Evolutionary conservation across 2,797 vertebrate genomes (phyloP).

Genomic region (Pyrocephalus nanus): DNA sequence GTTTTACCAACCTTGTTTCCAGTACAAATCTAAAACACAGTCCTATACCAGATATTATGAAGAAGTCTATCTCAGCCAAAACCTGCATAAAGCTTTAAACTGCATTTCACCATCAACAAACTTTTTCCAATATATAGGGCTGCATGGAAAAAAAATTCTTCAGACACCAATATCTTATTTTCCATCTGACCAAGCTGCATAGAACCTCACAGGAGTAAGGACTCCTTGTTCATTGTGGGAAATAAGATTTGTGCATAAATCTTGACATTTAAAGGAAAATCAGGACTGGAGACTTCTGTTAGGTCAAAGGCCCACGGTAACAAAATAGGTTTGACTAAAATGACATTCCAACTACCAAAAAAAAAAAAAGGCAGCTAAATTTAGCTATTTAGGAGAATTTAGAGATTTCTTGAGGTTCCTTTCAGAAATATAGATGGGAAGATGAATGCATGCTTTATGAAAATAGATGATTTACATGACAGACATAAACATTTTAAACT

Average conservation of each 20-base stretch:
- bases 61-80: not conserved
- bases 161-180: not conserved
- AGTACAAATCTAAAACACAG: not conserved
- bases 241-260: not conserved
- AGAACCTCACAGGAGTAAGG: not conserved
- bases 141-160: not conserved
- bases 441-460: not conserved
- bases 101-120: accelerated
- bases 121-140: not conserved
- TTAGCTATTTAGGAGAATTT: not conserved
- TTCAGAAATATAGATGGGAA: not conserved
- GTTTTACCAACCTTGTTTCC: too few relatives aligned
- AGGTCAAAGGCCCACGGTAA: not conserved
- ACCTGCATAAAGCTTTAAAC: not conserved
- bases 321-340: not conserved
- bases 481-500: not conserved
- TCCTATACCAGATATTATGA: not conserved
- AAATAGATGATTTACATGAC: not conserved
- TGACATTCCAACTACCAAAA: not conserved
- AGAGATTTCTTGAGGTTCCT: not conserved
- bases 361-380: not conserved
- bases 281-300: not conserved
- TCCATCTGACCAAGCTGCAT: not conserved
- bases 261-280: not conserved
- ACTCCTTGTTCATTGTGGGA: not conserved